Conservation (phyloP, 2,888 invertebrate species). For the Galerucella nymphaeae region DNA sequence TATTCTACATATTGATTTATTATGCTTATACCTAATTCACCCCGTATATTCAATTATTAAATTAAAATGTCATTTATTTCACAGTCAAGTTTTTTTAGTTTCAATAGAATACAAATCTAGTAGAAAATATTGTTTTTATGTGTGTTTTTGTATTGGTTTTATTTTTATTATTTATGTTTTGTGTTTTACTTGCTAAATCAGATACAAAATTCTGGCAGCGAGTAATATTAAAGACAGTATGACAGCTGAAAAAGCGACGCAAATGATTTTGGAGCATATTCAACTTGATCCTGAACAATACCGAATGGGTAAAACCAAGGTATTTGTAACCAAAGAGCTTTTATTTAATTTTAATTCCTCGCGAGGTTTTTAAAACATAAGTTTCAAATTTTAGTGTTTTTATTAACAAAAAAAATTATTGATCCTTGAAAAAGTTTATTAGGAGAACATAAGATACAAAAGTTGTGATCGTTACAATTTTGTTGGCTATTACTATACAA, state of each 20-base stretch:
- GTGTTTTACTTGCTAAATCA: slow-evolving; percentile 66
- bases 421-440: no score
- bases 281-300: slow-evolving; percentile 93
- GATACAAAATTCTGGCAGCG: slow-evolving; percentile 99
- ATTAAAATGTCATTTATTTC: not conserved
- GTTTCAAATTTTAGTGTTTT: not conserved
- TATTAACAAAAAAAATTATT: not conserved
- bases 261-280: slow-evolving; percentile 83
- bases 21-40: no score
- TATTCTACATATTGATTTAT: no score
- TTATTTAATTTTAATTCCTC: slow-evolving; percentile 7
- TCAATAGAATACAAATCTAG: not conserved
- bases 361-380: no score
- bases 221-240: slow-evolving; percentile 81
- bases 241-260: slow-evolving; percentile 81
- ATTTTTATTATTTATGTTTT: slow-evolving; percentile 24
- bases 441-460: no score
- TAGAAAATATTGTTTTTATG: slow-evolving; percentile 12
- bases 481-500: no score
- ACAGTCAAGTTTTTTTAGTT: not conserved
- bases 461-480: no score
- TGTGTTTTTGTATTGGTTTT: slow-evolving; percentile 22
- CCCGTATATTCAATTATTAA: no score
- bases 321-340: slow-evolving; percentile 64
- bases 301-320: slow-evolving; percentile 96